Base-by-base conservation (phyloP, 2,797 vertebrate species). In the Danio tinwini region DNA sequence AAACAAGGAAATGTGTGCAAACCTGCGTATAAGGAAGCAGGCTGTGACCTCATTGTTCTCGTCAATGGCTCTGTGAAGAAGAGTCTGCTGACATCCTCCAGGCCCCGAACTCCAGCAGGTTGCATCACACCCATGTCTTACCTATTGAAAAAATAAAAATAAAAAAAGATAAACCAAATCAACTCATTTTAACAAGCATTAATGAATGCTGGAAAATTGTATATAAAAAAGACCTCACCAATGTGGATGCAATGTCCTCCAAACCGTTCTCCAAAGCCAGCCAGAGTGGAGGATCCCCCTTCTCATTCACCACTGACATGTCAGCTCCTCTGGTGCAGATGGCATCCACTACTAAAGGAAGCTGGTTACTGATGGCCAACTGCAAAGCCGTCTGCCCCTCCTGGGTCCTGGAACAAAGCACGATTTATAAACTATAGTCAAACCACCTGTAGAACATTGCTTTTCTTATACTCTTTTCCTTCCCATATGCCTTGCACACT, bases 21-120 rank as follows among this genome's bases (percentile, higher is more conserved):
- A 99, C 98, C 98, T 99, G 93, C 97, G 97, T 84, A 99, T 93
- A 70, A 99, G 97, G 87, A 99, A 99, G 90, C 98, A 99, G 14
- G 96, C 93, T 0, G 93, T 93, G 78, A 95, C 89, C 81, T 99
- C 97, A 3, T 94, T 97, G 88, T 99, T 99, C 86, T 98, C 97
- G 81, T 99, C 96, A 7, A 99, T 94, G 76, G 98, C 96, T 90
- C 97, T 91, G 76, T 99, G 98, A 64, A 99, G 91, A 73, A 99
- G 95, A 0, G 95, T 98, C 90, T 99, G 98, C 70, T 94, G 92
- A 88, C 97, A 99, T 78, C 96, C 96, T 8, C 96, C 93, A 0
- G 97, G 97, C 6, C 98, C 97, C 1, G 92, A 73, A 55, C 93
- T 96, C 98, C 98, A 99, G 74, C 94, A 96, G 0, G 98, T 99